Base-by-base conservation (phyloP, 2,888 invertebrate genomes). In the Spisula solida region DNA sequence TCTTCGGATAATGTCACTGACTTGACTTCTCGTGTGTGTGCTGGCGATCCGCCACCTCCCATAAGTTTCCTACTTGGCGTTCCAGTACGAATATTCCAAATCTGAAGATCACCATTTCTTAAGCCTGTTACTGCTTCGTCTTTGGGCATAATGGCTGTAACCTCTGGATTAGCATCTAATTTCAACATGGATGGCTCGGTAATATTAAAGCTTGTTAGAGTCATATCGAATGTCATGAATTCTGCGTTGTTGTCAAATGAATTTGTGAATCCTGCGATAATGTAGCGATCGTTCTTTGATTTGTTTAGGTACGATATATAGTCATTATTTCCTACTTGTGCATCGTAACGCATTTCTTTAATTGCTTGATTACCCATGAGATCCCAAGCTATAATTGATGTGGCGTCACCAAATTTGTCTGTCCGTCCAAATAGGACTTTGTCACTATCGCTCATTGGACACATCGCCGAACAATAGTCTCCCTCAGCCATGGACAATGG, bases 61-160 rank as follows among this genome's bases (percentile, higher is more conserved):
- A 96, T 93, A 48, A 96, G 94, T 92, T 96, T 96, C 29, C 96
- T 93, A 83, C 94, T 95, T 0, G 96, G 94, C 83, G 95, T 95
- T 48, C 95, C 96, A 31, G 96, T 96, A 20, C 95, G 92, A 88
- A 96, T 91, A 89, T 95, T 96, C 97, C 97, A 97, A 83, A 97
- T 94, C 47, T 96, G 94, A 25, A 97, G 94, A 86, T 97, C 96
- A 66, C 97, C 97, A 87, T 96, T 96, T 41, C 96, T 92, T 25
- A 96, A 95, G 41, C 96, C 97, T 48, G 96, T 96, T 25, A 96
- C 95, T 0, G 96, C 96, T 90, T 96, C 96, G 82, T 96, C 96
- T 85, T 95, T 95, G 48, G 96, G 96, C 83, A 96, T 93, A 25
- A 96, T 94, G 48, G 95, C 96, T 1, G 96, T 96, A 86, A 95